phyloP scores from a whole-genome alignment of 1,140 invertebrate genomes.

The Dendroctonus ponderosae region DNA sequence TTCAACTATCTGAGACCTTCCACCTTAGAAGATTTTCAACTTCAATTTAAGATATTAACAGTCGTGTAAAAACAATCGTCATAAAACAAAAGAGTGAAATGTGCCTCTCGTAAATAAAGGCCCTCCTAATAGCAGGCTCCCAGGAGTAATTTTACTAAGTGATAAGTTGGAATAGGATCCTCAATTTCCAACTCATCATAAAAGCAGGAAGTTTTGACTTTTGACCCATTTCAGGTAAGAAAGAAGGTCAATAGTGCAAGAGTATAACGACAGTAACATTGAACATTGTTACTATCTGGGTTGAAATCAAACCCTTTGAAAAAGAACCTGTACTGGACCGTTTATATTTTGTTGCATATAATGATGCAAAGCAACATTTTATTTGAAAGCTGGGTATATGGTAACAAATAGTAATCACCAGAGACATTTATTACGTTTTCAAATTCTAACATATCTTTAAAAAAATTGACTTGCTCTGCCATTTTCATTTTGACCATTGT shows the following conservation, averaged over 20 bases:
- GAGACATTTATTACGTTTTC: too few species aligned
- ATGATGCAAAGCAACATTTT: too few species aligned
- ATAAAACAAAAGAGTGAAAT: slow-evolving; percentile 4
- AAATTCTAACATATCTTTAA: too few species aligned
- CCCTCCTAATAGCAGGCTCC: slow-evolving; percentile 6
- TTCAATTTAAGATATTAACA: slow-evolving; percentile 9
- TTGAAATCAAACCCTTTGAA: too few species aligned
- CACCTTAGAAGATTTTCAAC: not conserved
- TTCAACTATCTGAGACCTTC: not conserved
- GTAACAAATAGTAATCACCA: too few species aligned
- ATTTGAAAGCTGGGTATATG: too few species aligned
- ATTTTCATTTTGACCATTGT: too few species aligned
- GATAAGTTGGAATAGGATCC: slow-evolving; percentile 21
- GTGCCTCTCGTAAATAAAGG: slow-evolving; percentile 2
- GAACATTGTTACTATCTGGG: too few species aligned
- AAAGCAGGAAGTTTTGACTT: slow-evolving; percentile 5
- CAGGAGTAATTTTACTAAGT: slow-evolving; percentile 24
- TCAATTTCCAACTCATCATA: slow-evolving; percentile 7
- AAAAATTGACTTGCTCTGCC: too few species aligned
- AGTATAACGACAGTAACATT: too few species aligned
- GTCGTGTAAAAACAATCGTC: not conserved
- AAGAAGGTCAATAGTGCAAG: not conserved
- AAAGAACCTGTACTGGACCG: too few species aligned
- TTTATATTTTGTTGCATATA: too few species aligned
- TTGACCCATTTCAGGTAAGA: slow-evolving; percentile 12